Base-by-base conservation (phyloP, 1,140 invertebrate genomes). In the Drosophila yakuba region DNA sequence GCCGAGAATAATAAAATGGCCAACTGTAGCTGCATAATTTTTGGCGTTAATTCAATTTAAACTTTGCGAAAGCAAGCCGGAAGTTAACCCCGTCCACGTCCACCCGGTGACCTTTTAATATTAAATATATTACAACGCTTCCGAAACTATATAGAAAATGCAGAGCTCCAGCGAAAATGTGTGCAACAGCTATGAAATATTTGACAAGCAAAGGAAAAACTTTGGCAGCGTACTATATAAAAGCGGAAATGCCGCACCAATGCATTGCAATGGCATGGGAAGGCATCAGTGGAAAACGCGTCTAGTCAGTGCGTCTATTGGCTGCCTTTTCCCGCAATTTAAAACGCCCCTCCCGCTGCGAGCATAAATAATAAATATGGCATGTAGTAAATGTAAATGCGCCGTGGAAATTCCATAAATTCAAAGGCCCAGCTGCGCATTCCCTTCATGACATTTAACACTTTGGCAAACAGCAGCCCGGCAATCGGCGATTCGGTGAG, bases 361-460 rank as follows among this genome's bases (percentile, higher is more conserved):
- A 28, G 35, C 51, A 88, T 86, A 88, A 86, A 86, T 88, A 86
- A 88, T 86, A 88, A 79, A 88, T 88, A 89, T 67, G 80, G 62
- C 80, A 58, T 83, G 84, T 80, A 89, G 73, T 82, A 79, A 89
- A 89, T 88, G 84, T 80, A 89, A 89, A 86, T 83, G 79, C 71
- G 79, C 75, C 28, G 50, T 77, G 73, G 69, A 88, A 89, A 66
- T 83, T 75, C 74, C 84, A 88, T 88, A 71, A 88, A 89, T 88
- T 74, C 73, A 71, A 73, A 47, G 67, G 79, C 71, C 54, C 83
- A 86, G 84, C 84, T 88, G 84, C 59, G 66, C 44, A 64, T 62
- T 54, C 79, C 73, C 63, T 78, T 71, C 84, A 64, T 89, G 84
- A 89, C 84, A 89, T 89, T 89, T 89, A 89, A 89, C 84, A 89